These are phyloP conservation scores for Morone chrysops DNA, from an alignment of 2,113 vertebrate species.

Conservation along the genomic window DNA sequence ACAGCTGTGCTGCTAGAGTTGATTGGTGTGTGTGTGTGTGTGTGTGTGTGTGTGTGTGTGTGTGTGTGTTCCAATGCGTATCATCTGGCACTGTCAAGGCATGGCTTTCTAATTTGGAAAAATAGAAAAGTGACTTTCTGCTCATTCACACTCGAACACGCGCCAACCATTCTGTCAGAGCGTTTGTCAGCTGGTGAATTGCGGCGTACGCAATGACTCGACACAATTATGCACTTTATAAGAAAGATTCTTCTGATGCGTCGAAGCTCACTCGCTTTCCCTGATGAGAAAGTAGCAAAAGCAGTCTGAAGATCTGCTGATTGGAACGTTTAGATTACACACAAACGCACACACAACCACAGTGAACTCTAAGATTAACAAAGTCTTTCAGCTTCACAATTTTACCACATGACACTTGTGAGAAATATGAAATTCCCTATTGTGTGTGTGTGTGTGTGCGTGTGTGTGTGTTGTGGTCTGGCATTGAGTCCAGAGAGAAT, in stretches of 20 bases:
- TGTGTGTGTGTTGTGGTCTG: conserved; percentile 25
- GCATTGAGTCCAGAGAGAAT: conserved; percentile 18
- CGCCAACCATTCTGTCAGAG: conserved; percentile 57
- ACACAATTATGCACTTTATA: conserved; percentile 51
- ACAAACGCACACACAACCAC: not conserved
- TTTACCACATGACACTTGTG: conserved; percentile 20
- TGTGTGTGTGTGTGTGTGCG: conserved; percentile 29
- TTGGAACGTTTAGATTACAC: conserved; percentile 5
- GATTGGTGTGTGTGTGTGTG: conserved; percentile 46
- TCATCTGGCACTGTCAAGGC: conserved; percentile 70
- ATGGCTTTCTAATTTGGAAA: conserved; percentile 74
- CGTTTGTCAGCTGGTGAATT: conserved; percentile 51
- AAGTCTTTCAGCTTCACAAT: conserved; percentile 15
- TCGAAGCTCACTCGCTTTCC: conserved; percentile 32
- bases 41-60: not conserved
- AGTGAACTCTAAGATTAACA: not conserved
- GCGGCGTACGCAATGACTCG: conserved; percentile 22
- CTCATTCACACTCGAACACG: conserved; percentile 46
- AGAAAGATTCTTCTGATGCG: conserved; percentile 11
- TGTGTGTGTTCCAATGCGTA: conserved; percentile 23
- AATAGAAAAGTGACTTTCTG: conserved; percentile 67
- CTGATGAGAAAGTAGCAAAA: conserved; percentile 1
- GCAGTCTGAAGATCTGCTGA: conserved; percentile 27
- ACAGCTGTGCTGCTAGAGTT: conserved; percentile 70
- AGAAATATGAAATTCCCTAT: conserved; percentile 42